Percentiles rank a stretch among this genome's conserved stretches.
Evolutionary conservation across 1,140 invertebrate genomes (phyloP).

Genomic region (Drosophila mayri): DNA sequence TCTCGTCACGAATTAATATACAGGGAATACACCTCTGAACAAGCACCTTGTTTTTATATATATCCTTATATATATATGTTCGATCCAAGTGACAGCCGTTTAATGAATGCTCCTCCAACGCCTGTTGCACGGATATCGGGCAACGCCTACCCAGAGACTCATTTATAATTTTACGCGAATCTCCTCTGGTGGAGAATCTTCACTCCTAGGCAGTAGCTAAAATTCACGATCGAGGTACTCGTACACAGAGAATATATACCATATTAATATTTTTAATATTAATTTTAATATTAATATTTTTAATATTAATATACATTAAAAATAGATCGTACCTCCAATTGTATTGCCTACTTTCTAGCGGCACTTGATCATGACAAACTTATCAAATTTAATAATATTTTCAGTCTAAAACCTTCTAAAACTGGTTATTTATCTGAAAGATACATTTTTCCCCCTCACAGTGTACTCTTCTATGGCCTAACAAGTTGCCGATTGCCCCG

Average conservation of each 20-base stretch:
- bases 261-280: too few species aligned
- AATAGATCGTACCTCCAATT: not conserved
- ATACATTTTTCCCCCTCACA: not conserved
- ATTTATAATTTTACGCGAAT: constrained; percentile 76
- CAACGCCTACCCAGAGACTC: constrained; percentile 69
- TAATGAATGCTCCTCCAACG: constrained; percentile 75
- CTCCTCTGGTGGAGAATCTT: not conserved
- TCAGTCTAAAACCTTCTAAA: not conserved
- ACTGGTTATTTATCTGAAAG: not conserved
- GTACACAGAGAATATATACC: too few species aligned
- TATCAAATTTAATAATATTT: not conserved
- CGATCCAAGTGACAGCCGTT: constrained; percentile 34
- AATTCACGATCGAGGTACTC: constrained; percentile 60
- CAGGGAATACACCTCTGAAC: not conserved
- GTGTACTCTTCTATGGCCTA: constrained; percentile 38
- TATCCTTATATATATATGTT: not conserved
- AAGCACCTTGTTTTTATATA: not conserved
- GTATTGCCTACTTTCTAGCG: not conserved
- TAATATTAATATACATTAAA: not conserved
- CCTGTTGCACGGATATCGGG: constrained; percentile 66
- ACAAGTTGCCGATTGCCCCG: constrained; percentile 73
- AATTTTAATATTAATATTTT: too few species aligned
- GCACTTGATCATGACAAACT: not conserved
- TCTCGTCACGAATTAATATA: constrained; percentile 75
- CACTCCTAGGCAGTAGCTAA: constrained; percentile 21